These are phyloP conservation scores for Tragelaphus scriptus DNA, from an alignment of 2,113 vertebrate genomes.

Conservation along the genomic window DNA sequence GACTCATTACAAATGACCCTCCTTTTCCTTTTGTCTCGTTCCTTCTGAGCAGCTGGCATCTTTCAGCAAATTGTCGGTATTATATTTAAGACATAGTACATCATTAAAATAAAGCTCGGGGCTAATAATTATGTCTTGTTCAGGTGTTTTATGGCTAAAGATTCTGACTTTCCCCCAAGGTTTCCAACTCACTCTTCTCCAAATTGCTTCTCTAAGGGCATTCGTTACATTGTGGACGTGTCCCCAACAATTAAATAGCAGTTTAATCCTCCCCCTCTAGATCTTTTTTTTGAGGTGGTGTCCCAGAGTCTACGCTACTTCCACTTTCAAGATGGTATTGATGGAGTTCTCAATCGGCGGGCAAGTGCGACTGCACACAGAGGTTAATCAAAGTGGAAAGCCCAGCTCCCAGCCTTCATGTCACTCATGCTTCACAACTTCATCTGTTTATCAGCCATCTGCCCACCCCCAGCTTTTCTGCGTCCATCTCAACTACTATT, in stretches of 20 bases:
- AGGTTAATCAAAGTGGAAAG: not conserved
- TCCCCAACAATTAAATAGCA: constrained; percentile 48
- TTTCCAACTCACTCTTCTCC: constrained; percentile 56
- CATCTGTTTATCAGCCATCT: not conserved
- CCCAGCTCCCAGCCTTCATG: not conserved
- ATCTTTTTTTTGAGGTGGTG: constrained; percentile 48
- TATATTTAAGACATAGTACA: constrained; percentile 63
- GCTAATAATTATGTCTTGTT: constrained; percentile 67
- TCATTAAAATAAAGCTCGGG: constrained; percentile 66
- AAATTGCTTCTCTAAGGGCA: constrained; percentile 45
- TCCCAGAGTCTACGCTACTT: not conserved
- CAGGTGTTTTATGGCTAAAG: constrained; percentile 65
- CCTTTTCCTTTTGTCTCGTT: constrained; percentile 52
- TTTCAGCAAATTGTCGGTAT: not conserved
- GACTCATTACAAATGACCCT: constrained; percentile 41
- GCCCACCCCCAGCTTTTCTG: not conserved
- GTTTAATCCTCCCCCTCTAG: constrained; percentile 17
- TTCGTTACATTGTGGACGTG: constrained; percentile 55
- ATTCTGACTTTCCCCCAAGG: constrained; percentile 50
- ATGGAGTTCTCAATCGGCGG: not conserved
- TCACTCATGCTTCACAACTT: not conserved
- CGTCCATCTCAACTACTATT: not conserved
- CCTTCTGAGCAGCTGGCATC: constrained; percentile 52
- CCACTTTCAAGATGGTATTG: constrained; percentile 25
- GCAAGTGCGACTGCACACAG: not conserved